These are phyloP conservation scores for Prenolepis imparis DNA, from an alignment of 2,888 invertebrate species.

Conservation along the genomic window DNA sequence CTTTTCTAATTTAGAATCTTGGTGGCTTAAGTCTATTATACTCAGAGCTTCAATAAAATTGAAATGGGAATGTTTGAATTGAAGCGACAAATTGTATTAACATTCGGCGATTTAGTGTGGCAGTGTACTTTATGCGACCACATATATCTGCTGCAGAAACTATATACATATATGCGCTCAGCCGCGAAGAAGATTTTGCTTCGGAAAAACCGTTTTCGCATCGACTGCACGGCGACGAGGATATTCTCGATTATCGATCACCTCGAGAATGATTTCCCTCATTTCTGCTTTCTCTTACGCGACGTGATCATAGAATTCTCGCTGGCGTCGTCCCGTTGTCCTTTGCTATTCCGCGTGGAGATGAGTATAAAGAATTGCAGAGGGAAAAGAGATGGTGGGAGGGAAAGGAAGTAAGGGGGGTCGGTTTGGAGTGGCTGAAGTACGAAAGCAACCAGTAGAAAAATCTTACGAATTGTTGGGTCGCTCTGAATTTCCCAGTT, in stretches of 20 bases:
- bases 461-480: constrained; percentile 59
- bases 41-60: not conserved
- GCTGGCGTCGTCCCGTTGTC: constrained; percentile 36
- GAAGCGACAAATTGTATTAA: constrained; percentile 51
- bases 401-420: not conserved
- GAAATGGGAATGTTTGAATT: not conserved
- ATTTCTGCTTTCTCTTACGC: constrained; percentile 29
- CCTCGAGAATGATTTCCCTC: constrained; percentile 43
- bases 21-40: not conserved
- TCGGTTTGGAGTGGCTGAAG: constrained; percentile 43
- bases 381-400: not conserved
- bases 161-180: constrained; percentile 48
- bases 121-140: constrained; percentile 41
- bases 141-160: constrained; percentile 51
- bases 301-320: constrained; percentile 31
- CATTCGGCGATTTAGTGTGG: constrained; percentile 43
- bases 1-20: not conserved
- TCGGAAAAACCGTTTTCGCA: constrained; percentile 43
- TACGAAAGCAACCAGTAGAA: constrained; percentile 54
- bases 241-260: constrained; percentile 55
- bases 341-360: constrained; percentile 15
- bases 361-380: constrained; percentile 25
- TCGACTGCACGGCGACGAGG: constrained; percentile 25
- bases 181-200: constrained; percentile 57
- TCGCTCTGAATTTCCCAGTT: constrained; percentile 54